phyloP scores from a whole-genome alignment of 2,888 invertebrate species.

The Spicauda simplicius region DNA sequence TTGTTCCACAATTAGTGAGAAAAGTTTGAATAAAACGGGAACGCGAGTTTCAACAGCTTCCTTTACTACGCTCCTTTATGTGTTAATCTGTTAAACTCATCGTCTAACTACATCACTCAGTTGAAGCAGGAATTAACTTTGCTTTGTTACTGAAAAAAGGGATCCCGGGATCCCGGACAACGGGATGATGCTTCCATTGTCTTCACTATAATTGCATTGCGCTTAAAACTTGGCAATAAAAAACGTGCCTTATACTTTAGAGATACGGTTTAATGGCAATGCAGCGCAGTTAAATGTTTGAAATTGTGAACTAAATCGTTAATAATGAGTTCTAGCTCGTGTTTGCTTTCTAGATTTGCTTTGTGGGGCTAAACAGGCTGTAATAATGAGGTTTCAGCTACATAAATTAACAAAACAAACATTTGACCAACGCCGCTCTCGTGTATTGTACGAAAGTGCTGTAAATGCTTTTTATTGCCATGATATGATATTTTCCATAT shows the following conservation, averaged over 20 bases:
- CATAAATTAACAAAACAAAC: conserved; percentile 18
- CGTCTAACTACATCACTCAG: conserved; percentile 31
- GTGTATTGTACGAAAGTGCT: not conserved
- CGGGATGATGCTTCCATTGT: conserved; percentile 31
- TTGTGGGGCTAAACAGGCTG: conserved; percentile 11
- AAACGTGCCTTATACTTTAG: conserved; percentile 7
- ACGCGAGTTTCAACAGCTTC: not conserved
- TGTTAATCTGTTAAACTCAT: conserved; percentile 28
- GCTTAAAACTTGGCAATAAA: conserved; percentile 16
- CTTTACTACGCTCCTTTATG: conserved; percentile 16
- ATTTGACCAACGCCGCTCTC: not conserved
- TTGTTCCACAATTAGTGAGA: not conserved
- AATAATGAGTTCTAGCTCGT: conserved; percentile 20
- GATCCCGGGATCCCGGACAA: conserved; percentile 16
- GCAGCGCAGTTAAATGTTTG: conserved; percentile 1
- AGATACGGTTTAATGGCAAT: conserved; percentile 16
- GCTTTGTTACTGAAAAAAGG: conserved; percentile 32
- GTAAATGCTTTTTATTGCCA: not conserved
- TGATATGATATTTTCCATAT: no score
- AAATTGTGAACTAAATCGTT: conserved; percentile 33
- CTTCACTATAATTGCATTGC: conserved; percentile 32
- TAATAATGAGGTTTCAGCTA: conserved; percentile 22
- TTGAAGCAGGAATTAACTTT: conserved; percentile 31
- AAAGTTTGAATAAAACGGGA: conserved; percentile 11
- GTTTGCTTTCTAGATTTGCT: conserved; percentile 25